Percentiles rank a stretch among this genome's conserved stretches.
Evolutionary conservation across 2,797 vertebrate species (phyloP).

Genomic region (Eutrigla gurnardus): DNA sequence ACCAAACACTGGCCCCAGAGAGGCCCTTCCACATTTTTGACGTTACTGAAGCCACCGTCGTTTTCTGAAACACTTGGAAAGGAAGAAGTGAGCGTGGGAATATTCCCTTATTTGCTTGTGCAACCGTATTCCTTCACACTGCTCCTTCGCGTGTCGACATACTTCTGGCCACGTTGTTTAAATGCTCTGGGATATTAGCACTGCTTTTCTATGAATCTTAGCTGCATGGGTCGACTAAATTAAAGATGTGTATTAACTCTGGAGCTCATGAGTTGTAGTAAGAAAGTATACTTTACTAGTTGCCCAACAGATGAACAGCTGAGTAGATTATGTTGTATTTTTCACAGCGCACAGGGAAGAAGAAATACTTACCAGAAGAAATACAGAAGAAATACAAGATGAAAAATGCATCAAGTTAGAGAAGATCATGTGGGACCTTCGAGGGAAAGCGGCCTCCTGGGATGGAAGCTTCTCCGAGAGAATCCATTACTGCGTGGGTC

Average conservation of each 20-base stretch:
- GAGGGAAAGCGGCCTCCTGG: slow-evolving; percentile 20
- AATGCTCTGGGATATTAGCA: slow-evolving; percentile 25
- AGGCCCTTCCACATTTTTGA: too few species aligned
- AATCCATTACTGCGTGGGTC: slow-evolving; percentile 36
- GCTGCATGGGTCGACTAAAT: slow-evolving; percentile 1
- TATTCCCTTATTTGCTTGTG: too few species aligned
- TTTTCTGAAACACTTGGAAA: neutral
- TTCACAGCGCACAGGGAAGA: slow-evolving; percentile 2
- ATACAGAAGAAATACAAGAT: neutral
- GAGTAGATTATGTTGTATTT: slow-evolving; percentile 43
- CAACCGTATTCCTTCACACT: neutral
- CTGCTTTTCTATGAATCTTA: neutral
- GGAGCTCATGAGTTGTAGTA: neutral
- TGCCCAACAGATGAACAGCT: neutral
- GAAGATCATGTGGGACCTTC: slow-evolving; percentile 30
- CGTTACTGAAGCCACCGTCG: neutral
- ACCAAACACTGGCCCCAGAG: too few species aligned
- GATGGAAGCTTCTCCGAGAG: slow-evolving; percentile 20
- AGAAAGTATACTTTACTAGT: neutral
- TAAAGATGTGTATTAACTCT: slow-evolving; percentile 6
- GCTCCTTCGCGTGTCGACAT: neutral
- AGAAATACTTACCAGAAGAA: neutral
- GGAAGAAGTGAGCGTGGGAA: neutral
- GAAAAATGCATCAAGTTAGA: slow-evolving; percentile 36
- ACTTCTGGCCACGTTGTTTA: neutral